These are phyloP conservation scores for Drymonia ruficornis DNA, from an alignment of 2,888 invertebrate genomes.

Conservation along the genomic window DNA sequence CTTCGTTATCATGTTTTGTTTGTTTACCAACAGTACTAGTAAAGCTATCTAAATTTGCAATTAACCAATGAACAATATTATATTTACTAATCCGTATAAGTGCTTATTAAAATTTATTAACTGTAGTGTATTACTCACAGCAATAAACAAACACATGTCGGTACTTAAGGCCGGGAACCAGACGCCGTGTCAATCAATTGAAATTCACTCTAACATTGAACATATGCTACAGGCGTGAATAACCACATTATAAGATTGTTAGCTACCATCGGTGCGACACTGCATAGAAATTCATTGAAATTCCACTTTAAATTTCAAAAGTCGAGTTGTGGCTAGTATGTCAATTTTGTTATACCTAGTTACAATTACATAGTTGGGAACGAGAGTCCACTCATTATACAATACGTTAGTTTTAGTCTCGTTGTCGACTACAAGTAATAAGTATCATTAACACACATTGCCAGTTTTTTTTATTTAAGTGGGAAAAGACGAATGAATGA, in stretches of 20 bases:
- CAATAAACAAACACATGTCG: constrained; percentile 47
- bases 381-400: too few species aligned
- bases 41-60: background rate
- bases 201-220: constrained; percentile 73
- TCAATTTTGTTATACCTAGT: too few species aligned
- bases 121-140: constrained; percentile 49
- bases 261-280: constrained; percentile 42
- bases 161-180: constrained; percentile 57
- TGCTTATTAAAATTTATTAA: constrained; percentile 53
- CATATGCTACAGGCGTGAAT: constrained; percentile 75
- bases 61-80: constrained; percentile 22
- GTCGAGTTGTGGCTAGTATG: background rate
- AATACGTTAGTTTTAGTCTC: too few species aligned
- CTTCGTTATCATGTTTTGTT: too few species aligned
- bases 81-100: constrained; percentile 23
- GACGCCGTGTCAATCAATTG: constrained; percentile 78
- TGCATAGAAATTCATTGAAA: constrained; percentile 19
- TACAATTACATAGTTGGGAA: too few species aligned
- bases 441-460: too few species aligned
- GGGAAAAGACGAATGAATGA: too few species aligned
- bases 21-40: too few species aligned
- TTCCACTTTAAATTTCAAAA: constrained; percentile 5
- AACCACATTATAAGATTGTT: constrained; percentile 57
- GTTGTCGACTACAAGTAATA: too few species aligned
- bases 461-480: too few species aligned